phyloP scores from a whole-genome alignment of 2,797 vertebrate species.

The Ispidina picta region DNA sequence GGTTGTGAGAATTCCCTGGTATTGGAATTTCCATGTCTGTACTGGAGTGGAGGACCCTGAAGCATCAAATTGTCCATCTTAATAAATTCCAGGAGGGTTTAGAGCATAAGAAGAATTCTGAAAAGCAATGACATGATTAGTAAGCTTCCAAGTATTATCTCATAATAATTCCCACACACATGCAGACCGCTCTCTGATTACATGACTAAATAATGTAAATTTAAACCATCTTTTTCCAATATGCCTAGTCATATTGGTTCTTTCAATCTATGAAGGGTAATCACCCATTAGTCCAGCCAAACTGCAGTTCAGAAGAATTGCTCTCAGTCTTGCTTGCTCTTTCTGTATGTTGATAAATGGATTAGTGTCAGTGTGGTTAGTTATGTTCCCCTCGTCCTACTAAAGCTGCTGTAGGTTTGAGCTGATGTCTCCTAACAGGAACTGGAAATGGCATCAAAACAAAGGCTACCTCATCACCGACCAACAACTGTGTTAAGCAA shows the following conservation, averaged over 20 bases:
- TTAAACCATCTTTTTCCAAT: constrained; percentile 28
- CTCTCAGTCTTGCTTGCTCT: neutral
- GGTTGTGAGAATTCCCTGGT: neutral
- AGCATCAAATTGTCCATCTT: neutral
- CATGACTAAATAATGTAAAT: constrained; percentile 13
- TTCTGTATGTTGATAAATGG: neutral
- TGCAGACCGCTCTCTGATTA: constrained; percentile 23
- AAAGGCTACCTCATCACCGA: neutral
- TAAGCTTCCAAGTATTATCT: constrained; percentile 55
- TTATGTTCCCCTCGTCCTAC: neutral
- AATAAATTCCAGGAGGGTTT: constrained; percentile 38
- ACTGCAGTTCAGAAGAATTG: neutral
- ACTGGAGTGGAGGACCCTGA: neutral
- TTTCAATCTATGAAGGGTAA: neutral
- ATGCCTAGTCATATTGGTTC: neutral
- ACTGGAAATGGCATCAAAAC: neutral
- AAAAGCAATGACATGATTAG: constrained; percentile 36
- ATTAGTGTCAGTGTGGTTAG: neutral
- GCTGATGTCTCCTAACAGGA: neutral
- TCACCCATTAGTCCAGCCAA: neutral
- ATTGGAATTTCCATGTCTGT: neutral
- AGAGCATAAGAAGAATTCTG: neutral
- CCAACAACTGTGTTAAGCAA: neutral
- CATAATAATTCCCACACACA: constrained; percentile 20
- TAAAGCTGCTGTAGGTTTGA: neutral